Evolutionary conservation across 1,140 invertebrate species (phyloP), one percentile per base, ranked within the genome.

Genomic region (Brachionus asplanchnoidis): DNA sequence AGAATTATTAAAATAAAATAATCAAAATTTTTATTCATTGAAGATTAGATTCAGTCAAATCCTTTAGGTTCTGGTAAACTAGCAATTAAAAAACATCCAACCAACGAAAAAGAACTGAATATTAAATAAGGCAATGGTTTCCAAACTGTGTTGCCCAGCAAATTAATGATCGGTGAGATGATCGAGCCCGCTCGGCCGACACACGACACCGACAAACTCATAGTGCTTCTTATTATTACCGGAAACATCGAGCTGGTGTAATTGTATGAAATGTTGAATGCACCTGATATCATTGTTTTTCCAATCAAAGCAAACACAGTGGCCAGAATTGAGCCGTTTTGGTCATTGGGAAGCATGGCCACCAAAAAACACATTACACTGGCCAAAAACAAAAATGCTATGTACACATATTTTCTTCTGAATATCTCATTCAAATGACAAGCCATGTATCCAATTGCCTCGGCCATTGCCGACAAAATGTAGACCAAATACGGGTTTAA

Each of bases 231-330:
- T 9, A 77, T n/a, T 20, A 50, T 26, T 14, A 44, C 44, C 2
- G 73, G 73, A 77, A 77, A 77, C 73, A 77, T 77, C 0, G 40
- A 7, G 14, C 73, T 77, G 20, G 42, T 77, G 32, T 77, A 77
- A 50, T 26, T 50, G 26, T 77, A 77, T 14, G 73, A 77, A 12
- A 50, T 50, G 50, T 77, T 77, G 23, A 77, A 77, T 3, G 73
- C 73, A 12, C 42, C 73, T 5, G 73, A 77, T 5, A 44, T 44
- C 73, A 77, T 77, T 53, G 73, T 12, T 46, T 77, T 77, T 6
- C 73, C 73, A 77, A 77, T 77, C 44, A 50, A 77, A 50, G 73
- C 73, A 77, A 77, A 77, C 26, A 77, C 8, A 77, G 12, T 77
- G 11, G 53, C 20, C 11, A 77, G 20, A 32, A 77, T 26, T 50